These are phyloP conservation scores for Marmota monax DNA, from an alignment of 2,113 vertebrate species.

Conservation along the genomic window DNA sequence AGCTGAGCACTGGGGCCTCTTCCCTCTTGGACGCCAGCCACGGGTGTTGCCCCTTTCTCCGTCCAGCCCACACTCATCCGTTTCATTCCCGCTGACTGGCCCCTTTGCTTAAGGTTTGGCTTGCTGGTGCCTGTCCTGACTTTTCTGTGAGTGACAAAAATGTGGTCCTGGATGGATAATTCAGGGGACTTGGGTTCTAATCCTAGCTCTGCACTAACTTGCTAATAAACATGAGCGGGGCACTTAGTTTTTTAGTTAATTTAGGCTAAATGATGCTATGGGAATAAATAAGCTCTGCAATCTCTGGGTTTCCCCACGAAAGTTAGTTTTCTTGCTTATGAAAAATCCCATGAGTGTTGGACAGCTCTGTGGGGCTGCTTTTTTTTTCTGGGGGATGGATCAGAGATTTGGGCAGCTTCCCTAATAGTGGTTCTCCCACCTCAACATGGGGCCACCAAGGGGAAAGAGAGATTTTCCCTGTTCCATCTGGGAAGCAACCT, in stretches of 20 bases:
- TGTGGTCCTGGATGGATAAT: background rate
- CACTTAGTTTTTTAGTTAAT: background rate
- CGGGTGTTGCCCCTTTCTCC: background rate
- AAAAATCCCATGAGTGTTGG: background rate
- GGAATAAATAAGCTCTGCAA: background rate
- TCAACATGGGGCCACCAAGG: background rate
- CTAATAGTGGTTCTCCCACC: background rate
- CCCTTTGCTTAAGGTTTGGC: background rate
- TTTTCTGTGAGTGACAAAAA: background rate
- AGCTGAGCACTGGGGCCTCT: background rate
- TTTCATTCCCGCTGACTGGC: background rate
- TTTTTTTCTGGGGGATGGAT: background rate
- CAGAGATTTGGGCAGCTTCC: background rate
- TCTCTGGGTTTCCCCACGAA: background rate
- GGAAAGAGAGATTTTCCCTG: background rate
- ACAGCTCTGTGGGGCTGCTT: background rate
- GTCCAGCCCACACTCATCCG: accelerated
- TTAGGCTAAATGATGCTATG: background rate
- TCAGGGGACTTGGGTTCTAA: background rate
- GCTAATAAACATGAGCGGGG: background rate
- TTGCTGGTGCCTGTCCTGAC: background rate
- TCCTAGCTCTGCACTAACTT: background rate
- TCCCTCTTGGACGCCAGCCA: background rate
- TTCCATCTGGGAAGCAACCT: background rate
- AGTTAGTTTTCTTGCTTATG: background rate